Conservation (phyloP, 2,888 invertebrate genomes). For the Agrilus biguttatus region DNA sequence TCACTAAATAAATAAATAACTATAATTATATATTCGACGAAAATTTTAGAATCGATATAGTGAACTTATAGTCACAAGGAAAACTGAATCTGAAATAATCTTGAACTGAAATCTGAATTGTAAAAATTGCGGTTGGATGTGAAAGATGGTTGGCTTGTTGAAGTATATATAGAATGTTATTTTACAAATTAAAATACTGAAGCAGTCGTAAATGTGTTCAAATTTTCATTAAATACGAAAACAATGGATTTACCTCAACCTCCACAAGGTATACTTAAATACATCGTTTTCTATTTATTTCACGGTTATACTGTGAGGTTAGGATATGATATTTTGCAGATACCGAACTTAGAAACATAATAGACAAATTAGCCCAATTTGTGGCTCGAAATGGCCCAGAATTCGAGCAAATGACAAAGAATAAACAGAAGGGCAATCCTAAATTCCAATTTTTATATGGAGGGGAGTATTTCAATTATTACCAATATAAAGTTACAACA, state of each 20-base stretch:
- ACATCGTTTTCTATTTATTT: not conserved
- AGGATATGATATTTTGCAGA: conserved; percentile 41
- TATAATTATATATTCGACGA: too few relatives aligned
- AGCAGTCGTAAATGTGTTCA: too few relatives aligned
- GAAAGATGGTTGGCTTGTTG: too few relatives aligned
- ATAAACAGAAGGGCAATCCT: conserved; percentile 94
- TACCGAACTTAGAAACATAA: conserved; percentile 89
- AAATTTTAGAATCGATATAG: too few relatives aligned
- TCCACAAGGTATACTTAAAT: conserved; percentile 40
- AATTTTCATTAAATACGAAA: not conserved
- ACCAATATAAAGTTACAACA: conserved; percentile 88
- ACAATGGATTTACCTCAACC: conserved; percentile 40
- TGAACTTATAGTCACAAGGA: too few relatives aligned
- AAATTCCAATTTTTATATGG: conserved; percentile 96
- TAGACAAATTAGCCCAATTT: conserved; percentile 97
- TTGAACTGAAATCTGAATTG: too few relatives aligned
- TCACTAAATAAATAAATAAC: too few relatives aligned
- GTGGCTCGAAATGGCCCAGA: conserved; percentile 99
- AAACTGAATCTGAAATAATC: too few relatives aligned
- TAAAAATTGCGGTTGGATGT: too few relatives aligned
- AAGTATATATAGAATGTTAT: too few relatives aligned
- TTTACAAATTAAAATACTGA: too few relatives aligned
- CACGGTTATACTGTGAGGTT: conserved; percentile 1
- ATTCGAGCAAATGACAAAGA: conserved; percentile 97
- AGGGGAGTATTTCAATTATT: conserved; percentile 90